Evolutionary conservation across 2,888 invertebrate genomes (phyloP).

Genomic region (Ormyrus thymus): DNA sequence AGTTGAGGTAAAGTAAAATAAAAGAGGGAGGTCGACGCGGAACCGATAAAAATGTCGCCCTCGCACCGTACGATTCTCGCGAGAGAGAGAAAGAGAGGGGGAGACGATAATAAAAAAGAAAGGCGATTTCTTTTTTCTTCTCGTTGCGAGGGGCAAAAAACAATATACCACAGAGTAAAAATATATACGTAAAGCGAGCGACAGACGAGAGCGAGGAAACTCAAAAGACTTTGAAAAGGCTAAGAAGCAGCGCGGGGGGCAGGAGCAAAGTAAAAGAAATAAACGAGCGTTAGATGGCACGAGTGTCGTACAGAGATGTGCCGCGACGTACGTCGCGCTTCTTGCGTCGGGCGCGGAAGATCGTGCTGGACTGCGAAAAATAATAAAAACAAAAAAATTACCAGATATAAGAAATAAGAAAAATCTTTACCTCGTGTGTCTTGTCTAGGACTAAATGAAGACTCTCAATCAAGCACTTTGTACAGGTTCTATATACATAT

Average conservation of each 20-base stretch:
- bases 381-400: constrained; percentile 8
- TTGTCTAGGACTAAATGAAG: constrained; percentile 70
- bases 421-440: constrained; percentile 73
- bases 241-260: constrained; percentile 1
- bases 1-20: constrained; percentile 6
- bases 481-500: constrained; percentile 70
- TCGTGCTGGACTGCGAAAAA: constrained; percentile 35
- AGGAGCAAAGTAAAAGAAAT: constrained; percentile 35
- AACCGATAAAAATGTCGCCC: constrained; percentile 5
- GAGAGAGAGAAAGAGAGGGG: neutral
- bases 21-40: constrained; percentile 2
- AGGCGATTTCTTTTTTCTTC: neutral
- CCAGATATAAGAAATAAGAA: constrained; percentile 57
- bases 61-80: neutral
- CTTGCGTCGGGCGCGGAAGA: neutral
- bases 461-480: constrained; percentile 73
- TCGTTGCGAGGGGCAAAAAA: constrained; percentile 8
- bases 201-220: constrained; percentile 35
- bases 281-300: constrained; percentile 16
- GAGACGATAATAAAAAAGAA: neutral
- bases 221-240: constrained; percentile 34
- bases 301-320: neutral
- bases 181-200: constrained; percentile 45
- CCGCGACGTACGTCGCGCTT: neutral
- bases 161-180: neutral